These are phyloP conservation scores for Semicossyphus pulcher DNA, from an alignment of 2,113 vertebrate genomes.

Conservation along the genomic window DNA sequence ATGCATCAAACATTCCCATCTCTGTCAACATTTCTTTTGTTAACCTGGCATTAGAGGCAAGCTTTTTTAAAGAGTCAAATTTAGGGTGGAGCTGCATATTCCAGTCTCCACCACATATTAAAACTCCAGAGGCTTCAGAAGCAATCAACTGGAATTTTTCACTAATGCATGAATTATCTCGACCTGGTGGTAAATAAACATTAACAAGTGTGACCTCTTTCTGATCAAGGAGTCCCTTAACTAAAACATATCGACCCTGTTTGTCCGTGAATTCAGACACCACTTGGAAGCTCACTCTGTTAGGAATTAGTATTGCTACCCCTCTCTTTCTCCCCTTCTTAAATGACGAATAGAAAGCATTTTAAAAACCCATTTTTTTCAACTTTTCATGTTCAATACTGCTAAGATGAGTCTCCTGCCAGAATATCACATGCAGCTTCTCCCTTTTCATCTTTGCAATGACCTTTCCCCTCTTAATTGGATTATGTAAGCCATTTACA, in stretches of 20 bases:
- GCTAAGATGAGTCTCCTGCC: not conserved
- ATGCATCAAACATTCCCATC: not conserved
- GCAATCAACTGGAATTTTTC: not conserved
- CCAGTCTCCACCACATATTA: not conserved
- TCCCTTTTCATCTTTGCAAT: not conserved
- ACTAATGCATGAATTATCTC: not conserved
- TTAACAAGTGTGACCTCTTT: too few relatives aligned
- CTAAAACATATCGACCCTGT: too few relatives aligned
- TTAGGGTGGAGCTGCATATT: not conserved
- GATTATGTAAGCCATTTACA: not conserved
- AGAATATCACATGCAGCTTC: not conserved
- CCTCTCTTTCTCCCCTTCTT: too few relatives aligned
- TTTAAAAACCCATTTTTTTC: not conserved
- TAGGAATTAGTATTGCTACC: too few relatives aligned
- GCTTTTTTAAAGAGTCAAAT: not conserved
- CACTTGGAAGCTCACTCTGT: too few relatives aligned
- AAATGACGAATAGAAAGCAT: not conserved
- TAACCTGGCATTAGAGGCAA: not conserved
- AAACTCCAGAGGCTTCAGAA: not conserved
- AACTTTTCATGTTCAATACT: not conserved
- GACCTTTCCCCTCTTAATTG: not conserved
- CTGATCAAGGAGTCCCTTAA: too few relatives aligned
- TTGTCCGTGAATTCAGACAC: too few relatives aligned
- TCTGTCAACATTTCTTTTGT: not conserved
- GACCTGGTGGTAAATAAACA: not conserved